Percentiles rank a stretch among this genome's conserved stretches.
Evolutionary conservation across 2,113 vertebrate species (phyloP).

Genomic region (Scortum barcoo): DNA sequence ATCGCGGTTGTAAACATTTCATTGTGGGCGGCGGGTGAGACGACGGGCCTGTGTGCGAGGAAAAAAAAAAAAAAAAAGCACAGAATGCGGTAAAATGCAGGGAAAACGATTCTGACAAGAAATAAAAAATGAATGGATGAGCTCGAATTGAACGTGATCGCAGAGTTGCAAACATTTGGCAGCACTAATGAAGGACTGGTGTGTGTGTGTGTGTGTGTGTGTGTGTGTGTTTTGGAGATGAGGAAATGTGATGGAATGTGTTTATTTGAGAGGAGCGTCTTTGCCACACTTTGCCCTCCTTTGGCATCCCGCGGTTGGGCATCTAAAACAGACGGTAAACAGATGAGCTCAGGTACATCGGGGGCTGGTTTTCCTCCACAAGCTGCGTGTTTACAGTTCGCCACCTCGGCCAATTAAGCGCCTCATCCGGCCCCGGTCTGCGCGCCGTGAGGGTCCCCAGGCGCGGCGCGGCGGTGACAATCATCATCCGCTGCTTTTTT

Average conservation of each 20-base stretch:
- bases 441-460: conserved; percentile 58
- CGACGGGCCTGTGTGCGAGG: conserved; percentile 53
- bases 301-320: no score
- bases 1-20: conserved; percentile 78
- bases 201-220: no score
- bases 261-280: conserved; percentile 31
- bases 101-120: conserved; percentile 2
- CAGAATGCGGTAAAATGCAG: no score
- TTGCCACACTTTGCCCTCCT: conserved; percentile 6
- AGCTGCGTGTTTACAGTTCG: conserved; percentile 68
- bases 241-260: conserved; percentile 69
- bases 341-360: conserved; percentile 44
- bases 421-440: conserved; percentile 42
- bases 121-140: conserved; percentile 51
- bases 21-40: conserved; percentile 55
- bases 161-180: not conserved
- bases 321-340: conserved; percentile 38
- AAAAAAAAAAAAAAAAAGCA: not conserved
- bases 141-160: not conserved
- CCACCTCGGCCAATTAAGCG: conserved; percentile 58
- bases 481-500: conserved; percentile 5
- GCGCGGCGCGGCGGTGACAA: conserved; percentile 53
- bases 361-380: conserved; percentile 28
- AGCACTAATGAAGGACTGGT: conserved; percentile 1
- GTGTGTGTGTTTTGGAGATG: conserved; percentile 16